Conservation (phyloP, 2,888 invertebrate species). For the Petrolisthes manimaculis region DNA sequence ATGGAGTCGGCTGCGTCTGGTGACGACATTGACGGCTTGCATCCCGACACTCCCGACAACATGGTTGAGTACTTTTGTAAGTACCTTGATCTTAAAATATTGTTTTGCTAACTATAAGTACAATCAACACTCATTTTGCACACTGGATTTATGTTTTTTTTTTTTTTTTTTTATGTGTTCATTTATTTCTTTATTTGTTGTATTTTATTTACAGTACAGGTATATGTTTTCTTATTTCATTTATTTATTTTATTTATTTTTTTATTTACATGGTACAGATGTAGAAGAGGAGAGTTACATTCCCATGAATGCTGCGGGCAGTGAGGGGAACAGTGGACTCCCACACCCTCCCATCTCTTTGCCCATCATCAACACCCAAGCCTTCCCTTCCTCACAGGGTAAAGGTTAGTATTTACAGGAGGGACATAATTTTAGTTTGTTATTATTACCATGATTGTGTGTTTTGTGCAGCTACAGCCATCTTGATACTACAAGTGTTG, state of each 20-base stretch:
- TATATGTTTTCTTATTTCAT: neutral
- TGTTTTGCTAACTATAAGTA: neutral
- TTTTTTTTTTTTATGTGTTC: neutral
- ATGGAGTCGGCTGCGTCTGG: slow-evolving; percentile 48
- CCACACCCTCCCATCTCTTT: slow-evolving; percentile 45
- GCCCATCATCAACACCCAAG: slow-evolving; percentile 32
- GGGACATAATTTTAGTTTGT: neutral
- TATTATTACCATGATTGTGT: neutral
- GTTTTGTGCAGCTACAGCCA: no score
- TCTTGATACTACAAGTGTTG: no score
- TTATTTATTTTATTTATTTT: slow-evolving; percentile 13
- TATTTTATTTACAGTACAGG: slow-evolving; percentile 1
- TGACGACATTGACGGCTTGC: slow-evolving; percentile 44
- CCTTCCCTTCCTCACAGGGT: neutral
- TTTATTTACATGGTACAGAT: slow-evolving; percentile 4
- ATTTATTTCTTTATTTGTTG: neutral
- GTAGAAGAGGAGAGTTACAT: slow-evolving; percentile 41
- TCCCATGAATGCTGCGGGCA: slow-evolving; percentile 22
- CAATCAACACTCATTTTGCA: neutral
- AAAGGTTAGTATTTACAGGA: neutral
- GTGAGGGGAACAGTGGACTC: slow-evolving; percentile 29
- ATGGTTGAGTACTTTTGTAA: neutral
- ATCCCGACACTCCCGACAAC: slow-evolving; percentile 25
- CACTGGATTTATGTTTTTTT: neutral
- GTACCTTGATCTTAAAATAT: neutral